Percentiles rank a stretch among this genome's conserved stretches.
These are phyloP conservation scores for Schizothorax lantsangensis DNA, from an alignment of 2,797 vertebrate genomes.

Conservation along the genomic window DNA sequence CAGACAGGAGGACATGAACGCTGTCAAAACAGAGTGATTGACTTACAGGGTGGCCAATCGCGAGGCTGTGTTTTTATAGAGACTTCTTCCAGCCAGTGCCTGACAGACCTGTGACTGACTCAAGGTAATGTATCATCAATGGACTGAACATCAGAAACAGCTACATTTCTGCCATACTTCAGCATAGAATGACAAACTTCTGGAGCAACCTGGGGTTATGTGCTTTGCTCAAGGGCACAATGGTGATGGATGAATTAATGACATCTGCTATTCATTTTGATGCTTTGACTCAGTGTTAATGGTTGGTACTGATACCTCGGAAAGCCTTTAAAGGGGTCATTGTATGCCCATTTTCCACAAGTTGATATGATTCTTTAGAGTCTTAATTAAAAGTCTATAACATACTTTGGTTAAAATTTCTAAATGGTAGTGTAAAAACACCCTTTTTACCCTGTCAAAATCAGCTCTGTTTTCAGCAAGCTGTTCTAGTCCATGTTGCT, in stretches of 20 bases:
- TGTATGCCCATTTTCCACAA: too few species aligned
- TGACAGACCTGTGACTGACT: conserved; percentile 72
- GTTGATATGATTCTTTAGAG: too few species aligned
- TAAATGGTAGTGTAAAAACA: too few species aligned
- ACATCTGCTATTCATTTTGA: neutral
- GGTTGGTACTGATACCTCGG: neutral
- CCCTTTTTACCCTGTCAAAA: too few species aligned
- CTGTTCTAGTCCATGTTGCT: too few species aligned
- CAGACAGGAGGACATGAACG: conserved; percentile 71
- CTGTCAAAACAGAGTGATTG: conserved; percentile 71
- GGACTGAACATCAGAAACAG: neutral
- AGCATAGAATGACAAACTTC: neutral
- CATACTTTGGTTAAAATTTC: too few species aligned
- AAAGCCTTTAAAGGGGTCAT: neutral
- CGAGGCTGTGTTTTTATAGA: conserved; percentile 73
- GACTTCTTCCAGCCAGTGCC: conserved; percentile 77
- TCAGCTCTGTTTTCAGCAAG: too few species aligned
- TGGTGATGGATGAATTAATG: neutral
- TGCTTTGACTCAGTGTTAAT: neutral
- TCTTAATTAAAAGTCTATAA: too few species aligned
- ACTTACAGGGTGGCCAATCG: conserved; percentile 67
- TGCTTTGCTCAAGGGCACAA: neutral
- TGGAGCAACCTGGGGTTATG: neutral
- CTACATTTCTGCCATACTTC: neutral
- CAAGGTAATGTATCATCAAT: neutral